Conservation (phyloP, 2,797 vertebrate species). For the Sebastes minor region DNA sequence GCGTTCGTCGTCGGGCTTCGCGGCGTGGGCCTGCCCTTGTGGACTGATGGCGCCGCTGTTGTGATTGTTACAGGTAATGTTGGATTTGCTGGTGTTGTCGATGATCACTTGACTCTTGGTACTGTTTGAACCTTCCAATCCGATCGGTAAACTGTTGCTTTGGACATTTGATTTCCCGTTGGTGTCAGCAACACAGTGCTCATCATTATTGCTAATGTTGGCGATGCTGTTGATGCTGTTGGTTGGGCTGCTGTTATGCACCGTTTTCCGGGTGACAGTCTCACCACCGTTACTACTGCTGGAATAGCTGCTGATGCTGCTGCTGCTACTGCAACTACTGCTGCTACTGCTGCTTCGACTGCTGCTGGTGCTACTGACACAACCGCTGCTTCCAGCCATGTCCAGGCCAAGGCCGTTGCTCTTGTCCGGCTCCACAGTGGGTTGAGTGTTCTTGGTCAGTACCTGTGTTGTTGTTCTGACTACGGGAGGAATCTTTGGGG, state of each 20-base stretch:
- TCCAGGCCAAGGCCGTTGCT: constrained; percentile 68
- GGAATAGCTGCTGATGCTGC: constrained; percentile 79
- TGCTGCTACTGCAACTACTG: constrained; percentile 78
- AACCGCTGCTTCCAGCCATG: constrained; percentile 68
- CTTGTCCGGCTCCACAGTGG: constrained; percentile 76
- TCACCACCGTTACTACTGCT: constrained; percentile 73
- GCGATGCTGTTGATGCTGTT: constrained; percentile 59
- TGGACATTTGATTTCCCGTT: constrained; percentile 58
- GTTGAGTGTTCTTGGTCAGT: constrained; percentile 72
- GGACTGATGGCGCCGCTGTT: constrained; percentile 50
- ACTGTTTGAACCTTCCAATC: constrained; percentile 56
- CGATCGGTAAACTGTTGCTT: constrained; percentile 49
- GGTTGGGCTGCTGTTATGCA: constrained; percentile 61
- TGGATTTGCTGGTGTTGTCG: constrained; percentile 80
- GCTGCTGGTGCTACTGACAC: constrained; percentile 75
- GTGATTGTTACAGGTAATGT: constrained; percentile 68
- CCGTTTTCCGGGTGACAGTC: constrained; percentile 48
- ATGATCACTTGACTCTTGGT: constrained; percentile 69
- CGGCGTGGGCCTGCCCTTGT: constrained; percentile 52
- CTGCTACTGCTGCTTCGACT: constrained; percentile 77
- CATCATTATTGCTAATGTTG: constrained; percentile 75
- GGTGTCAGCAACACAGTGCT: constrained; percentile 63
- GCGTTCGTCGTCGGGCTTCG: constrained; percentile 47
- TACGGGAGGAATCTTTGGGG: constrained; percentile 79
- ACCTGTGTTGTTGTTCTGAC: constrained; percentile 76